phyloP scores from a whole-genome alignment of 2,113 vertebrate species.

The Elephas maximus region DNA sequence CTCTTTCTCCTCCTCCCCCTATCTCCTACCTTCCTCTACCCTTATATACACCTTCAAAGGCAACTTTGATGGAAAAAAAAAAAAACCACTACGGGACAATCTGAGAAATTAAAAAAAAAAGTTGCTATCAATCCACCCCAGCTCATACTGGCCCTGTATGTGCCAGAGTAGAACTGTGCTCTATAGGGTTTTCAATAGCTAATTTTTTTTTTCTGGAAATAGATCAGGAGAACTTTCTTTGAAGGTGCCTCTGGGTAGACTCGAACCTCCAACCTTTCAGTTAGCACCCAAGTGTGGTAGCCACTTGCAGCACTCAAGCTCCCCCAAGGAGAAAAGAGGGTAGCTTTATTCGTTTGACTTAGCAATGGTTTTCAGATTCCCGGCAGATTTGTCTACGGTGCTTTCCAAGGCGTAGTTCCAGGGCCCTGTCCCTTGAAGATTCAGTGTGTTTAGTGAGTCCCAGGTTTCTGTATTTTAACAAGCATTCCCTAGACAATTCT shows the following conservation, averaged over 20 bases:
- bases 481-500: background rate
- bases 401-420: background rate
- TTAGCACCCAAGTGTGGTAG: background rate
- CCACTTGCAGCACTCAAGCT: background rate
- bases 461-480: background rate
- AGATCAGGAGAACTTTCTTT: background rate
- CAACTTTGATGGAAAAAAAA: background rate
- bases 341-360: background rate
- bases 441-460: background rate
- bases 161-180: background rate
- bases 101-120: background rate
- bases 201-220: background rate
- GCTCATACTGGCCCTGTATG: background rate
- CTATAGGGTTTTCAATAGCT: background rate
- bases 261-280: background rate
- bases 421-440: background rate
- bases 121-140: background rate
- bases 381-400: background rate
- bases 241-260: background rate
- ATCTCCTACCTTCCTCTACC: background rate
- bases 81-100: background rate
- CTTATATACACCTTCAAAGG: background rate
- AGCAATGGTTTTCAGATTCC: background rate
- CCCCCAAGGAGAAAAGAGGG: background rate
- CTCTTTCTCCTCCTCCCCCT: background rate